Conservation (phyloP, 2,888 invertebrate genomes). For the Lissonota sp. region DNA sequence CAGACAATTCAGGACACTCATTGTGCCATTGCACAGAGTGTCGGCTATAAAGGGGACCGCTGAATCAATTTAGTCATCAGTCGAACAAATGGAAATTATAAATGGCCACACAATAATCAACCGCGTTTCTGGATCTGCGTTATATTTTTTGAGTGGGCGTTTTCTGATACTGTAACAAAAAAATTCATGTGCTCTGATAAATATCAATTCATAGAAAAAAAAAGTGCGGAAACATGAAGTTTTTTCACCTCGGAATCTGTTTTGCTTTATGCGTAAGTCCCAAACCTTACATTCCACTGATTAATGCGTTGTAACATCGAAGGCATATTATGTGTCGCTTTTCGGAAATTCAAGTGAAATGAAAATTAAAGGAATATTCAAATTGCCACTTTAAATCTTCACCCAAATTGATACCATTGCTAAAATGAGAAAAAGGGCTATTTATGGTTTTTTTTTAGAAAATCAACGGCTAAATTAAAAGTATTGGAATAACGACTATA, state of each 20-base stretch:
- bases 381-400: too few species aligned
- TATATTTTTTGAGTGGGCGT: slow-evolving; percentile 14
- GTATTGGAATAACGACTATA: too few species aligned
- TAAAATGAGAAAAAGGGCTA: too few species aligned
- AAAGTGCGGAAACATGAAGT: slow-evolving; percentile 65
- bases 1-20: slow-evolving; percentile 70
- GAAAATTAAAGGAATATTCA: too few species aligned
- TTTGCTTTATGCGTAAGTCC: slow-evolving; percentile 74
- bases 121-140: slow-evolving; percentile 20
- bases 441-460: too few species aligned
- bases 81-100: slow-evolving; percentile 61
- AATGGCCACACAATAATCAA: slow-evolving; percentile 34
- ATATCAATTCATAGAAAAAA: slow-evolving; percentile 14
- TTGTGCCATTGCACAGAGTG: slow-evolving; percentile 69
- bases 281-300: background rate
- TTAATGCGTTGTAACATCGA: too few species aligned
- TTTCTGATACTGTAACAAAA: background rate
- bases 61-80: slow-evolving; percentile 74
- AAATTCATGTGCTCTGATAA: background rate
- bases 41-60: slow-evolving; percentile 75
- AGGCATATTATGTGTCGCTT: too few species aligned
- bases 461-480: too few species aligned
- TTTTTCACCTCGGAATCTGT: slow-evolving; percentile 58
- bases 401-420: too few species aligned
- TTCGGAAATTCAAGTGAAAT: too few species aligned